These are phyloP conservation scores for Nymphalis polychloros DNA, from an alignment of 2,888 invertebrate genomes.

Conservation along the genomic window DNA sequence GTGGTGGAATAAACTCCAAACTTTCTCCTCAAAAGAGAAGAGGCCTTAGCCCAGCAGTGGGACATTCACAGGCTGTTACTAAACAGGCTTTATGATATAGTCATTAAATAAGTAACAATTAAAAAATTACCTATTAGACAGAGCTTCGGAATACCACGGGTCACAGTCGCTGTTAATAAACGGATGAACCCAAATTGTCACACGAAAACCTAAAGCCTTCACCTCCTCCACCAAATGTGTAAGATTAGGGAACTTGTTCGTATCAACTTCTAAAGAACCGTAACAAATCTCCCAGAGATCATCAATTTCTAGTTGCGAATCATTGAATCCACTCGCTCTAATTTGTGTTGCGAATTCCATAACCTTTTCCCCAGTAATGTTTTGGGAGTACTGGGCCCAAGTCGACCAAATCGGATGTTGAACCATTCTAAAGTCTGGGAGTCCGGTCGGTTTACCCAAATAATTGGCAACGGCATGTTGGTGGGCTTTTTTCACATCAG, in stretches of 20 bases:
- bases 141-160: constrained; percentile 81
- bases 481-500: constrained; percentile 83
- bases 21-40: too few species aligned
- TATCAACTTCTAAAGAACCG: constrained; percentile 88
- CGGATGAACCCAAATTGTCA: constrained; percentile 93
- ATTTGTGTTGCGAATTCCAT: constrained; percentile 86
- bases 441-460: constrained; percentile 82
- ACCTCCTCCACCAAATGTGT: constrained; percentile 82
- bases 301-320: constrained; percentile 92
- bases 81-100: too few species aligned
- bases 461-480: constrained; percentile 82
- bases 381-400: constrained; percentile 87
- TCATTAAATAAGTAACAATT: too few species aligned
- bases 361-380: constrained; percentile 83
- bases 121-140: constrained; percentile 73
- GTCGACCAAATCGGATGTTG: constrained; percentile 93
- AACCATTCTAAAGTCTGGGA: constrained; percentile 86
- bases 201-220: constrained; percentile 85
- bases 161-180: constrained; percentile 89
- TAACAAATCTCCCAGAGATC: constrained; percentile 94
- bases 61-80: too few species aligned
- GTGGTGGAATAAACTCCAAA: too few species aligned
- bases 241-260: constrained; percentile 86
- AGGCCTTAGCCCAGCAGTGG: too few species aligned
- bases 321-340: constrained; percentile 82